A percentile compares a stretch with the other conserved stretches of the same genome.
Conservation (phyloP, 2,113 vertebrate species). For the Oreotrochilus melanogaster region DNA sequence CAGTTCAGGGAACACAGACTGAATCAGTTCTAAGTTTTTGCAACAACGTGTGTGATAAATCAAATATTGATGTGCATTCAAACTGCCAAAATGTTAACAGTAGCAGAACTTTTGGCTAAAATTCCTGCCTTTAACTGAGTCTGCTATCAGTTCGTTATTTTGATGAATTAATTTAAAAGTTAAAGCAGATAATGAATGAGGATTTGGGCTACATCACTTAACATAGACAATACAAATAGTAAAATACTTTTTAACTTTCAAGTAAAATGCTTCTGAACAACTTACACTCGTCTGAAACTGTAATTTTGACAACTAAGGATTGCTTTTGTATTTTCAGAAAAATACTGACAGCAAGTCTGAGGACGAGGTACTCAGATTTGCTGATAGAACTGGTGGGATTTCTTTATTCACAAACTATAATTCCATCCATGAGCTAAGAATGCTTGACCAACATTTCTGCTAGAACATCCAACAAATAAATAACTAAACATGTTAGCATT, state of each 20-base stretch:
- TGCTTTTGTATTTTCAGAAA: slow-evolving; percentile 18
- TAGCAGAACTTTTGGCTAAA: slow-evolving; percentile 47
- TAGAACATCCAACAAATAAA: slow-evolving; percentile 36
- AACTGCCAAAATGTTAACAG: slow-evolving; percentile 44
- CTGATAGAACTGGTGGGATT: not conserved
- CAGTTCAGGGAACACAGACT: slow-evolving; percentile 43
- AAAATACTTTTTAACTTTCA: slow-evolving; percentile 24
- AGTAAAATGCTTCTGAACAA: not conserved
- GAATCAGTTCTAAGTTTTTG: slow-evolving; percentile 22
- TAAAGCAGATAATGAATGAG: slow-evolving; percentile 11
- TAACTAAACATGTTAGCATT: slow-evolving; percentile 33
- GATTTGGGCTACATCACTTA: not conserved
- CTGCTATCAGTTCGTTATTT: not conserved
- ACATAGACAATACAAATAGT: not conserved
- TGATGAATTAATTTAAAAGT: not conserved
- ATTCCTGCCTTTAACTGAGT: slow-evolving; percentile 36
- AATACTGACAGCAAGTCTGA: slow-evolving; percentile 44
- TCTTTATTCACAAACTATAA: slow-evolving; percentile 4
- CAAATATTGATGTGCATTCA: slow-evolving; percentile 11
- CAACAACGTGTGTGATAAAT: not conserved
- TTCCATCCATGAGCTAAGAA: not conserved
- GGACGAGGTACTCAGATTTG: slow-evolving; percentile 31
- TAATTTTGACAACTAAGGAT: slow-evolving; percentile 18
- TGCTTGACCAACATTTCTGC: slow-evolving; percentile 41
- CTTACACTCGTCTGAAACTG: not conserved